These are phyloP conservation scores for Wiebesia pumilae DNA, from an alignment of 1,140 invertebrate species.

Conservation along the genomic window DNA sequence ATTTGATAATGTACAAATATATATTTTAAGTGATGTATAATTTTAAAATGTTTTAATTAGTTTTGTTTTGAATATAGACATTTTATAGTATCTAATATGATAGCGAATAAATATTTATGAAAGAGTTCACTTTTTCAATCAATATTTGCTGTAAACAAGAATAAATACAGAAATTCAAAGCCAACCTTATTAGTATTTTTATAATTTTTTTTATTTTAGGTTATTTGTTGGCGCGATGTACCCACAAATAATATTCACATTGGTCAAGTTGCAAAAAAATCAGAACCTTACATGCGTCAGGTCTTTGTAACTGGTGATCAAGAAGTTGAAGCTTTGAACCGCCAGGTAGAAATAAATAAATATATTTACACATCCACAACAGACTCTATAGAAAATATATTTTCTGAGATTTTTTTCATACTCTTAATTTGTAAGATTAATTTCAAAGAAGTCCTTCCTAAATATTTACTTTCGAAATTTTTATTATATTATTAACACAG, in stretches of 20 bases:
- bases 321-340: slow-evolving; percentile 74
- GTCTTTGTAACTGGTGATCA: slow-evolving; percentile 87
- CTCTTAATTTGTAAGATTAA: background rate
- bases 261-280: slow-evolving; percentile 92
- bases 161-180: background rate
- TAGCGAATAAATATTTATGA: too few species aligned
- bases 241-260: slow-evolving; percentile 90
- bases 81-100: too few species aligned
- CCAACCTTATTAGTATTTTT: background rate
- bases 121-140: background rate
- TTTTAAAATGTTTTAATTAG: too few species aligned
- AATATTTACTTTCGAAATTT: background rate
- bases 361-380: background rate
- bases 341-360: slow-evolving; percentile 62
- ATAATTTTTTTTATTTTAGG: slow-evolving; percentile 71
- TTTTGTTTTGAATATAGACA: too few species aligned
- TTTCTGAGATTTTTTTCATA: background rate
- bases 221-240: slow-evolving; percentile 94
- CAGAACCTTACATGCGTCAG: slow-evolving; percentile 97
- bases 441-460: background rate
- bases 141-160: background rate
- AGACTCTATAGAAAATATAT: too few species aligned
- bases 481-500: too few species aligned
- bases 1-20: too few species aligned
- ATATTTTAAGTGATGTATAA: too few species aligned